Evolutionary conservation across 2,797 vertebrate species (phyloP), one percentile per base, ranked within the genome.

Genomic region (Chaetodon trifasciatus): DNA sequence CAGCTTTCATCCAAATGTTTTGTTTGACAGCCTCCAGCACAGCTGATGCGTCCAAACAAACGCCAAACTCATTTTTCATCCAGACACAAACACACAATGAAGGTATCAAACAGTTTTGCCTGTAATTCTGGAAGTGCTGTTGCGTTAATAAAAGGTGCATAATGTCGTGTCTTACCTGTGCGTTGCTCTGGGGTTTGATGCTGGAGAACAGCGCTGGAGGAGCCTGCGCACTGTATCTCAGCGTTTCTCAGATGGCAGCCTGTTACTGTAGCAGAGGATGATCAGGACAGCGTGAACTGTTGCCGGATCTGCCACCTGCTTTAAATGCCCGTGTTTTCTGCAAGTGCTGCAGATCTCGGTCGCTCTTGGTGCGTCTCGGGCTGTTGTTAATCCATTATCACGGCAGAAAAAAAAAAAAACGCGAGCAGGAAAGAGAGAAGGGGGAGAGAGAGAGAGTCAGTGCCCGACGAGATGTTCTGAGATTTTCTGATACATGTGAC

Each of bases 121-220:
- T 0, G 62, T 57, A 70, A 74, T 77, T 64, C 12, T 2, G 8
- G 76, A 19, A 82, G 4, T 44, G 63, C 7, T 44, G 82, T 28
- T 74, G 74, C 72, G 37, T 69, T n/a, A 69, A 46, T 47, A 52
- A 75, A 90, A 89, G 84, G 91, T 91, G 90, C 85, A 91, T 61
- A 32, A 80, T 89, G 92, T 93, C 92, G 93, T 94, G 93, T 61
- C 94, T 95, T 95, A 94, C 94, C 93, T 94, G 94, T 78, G 92
- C 89, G 91, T 72, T 88, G 91, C 89, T 90, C 69, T 74, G 90
- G 83, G 90, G 79, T 87, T 74, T 85, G 91, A 86, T 91, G 87
- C 90, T 90, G 91, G 81, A 89, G 86, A 88, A 8, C 35, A 85
- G 90, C 83, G 87, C 78, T 64, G 82, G 76, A 73, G 89, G 91